Base-by-base conservation (phyloP, 2,888 invertebrate species). In the Parnassius glacialis region DNA sequence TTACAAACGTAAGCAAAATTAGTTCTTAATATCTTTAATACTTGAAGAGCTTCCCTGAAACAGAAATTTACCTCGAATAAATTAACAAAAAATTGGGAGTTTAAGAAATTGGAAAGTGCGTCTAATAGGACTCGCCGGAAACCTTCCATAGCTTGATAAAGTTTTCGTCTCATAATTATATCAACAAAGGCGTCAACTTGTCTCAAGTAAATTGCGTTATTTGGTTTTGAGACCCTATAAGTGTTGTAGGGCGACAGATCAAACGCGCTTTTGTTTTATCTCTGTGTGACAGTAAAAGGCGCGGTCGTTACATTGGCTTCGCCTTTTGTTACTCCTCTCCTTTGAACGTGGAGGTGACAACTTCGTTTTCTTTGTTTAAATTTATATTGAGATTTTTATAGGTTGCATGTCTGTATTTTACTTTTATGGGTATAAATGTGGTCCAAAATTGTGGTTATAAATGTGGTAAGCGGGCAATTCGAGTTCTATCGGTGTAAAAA, bases 211-310 rank as follows among this genome's bases (percentile, higher is more conserved):
- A 81, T 81, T 83, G 79, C 71, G 72, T 76, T 70, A 74, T 78
- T 76, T 70, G 73, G 61, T 63, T 44, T 66, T 77, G 61, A 67
- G 77, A 82, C 62, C 65, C 76, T 75, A 76, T 85, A 62, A 62
- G 62, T 62, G 58, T 42, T 13, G 42, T 13, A 25, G 61, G 61
- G 77, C 69, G 78, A 69, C 69, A 74, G 83, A 86, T 87, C 87
- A 87, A 87, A 86, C 77, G 79, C 41, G 60, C 70, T 73, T 76
- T 87, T 87, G 87, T 87, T 86, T 87, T 86, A 86, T 86, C 83
- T 84, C 67, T 66, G 66, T 57, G 67, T 73, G 73, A 72, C 69
- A 67, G 61, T 58, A 44, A 47, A 61, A 53, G 53, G 57, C 57
- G 55, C 61, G 64, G 62, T 60, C 53, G 57, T 63, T 66, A 61